Evolutionary conservation across 2,113 vertebrate species (phyloP), one percentile per base, ranked within the genome.

Genomic region (Eptatretus burgeri): DNA sequence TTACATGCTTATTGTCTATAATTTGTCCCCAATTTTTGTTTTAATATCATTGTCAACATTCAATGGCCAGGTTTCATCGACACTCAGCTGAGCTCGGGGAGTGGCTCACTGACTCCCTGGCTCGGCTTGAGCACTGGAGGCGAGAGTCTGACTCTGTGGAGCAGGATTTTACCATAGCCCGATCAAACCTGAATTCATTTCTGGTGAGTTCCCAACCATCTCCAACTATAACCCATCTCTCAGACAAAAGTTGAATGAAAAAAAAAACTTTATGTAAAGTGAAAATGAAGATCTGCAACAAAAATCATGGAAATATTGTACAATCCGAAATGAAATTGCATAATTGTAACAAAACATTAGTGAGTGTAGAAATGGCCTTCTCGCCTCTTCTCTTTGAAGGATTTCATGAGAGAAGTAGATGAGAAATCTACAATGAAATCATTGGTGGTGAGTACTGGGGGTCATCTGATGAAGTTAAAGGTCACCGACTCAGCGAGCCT

Each of bases 381-480:
- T 50, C 18, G 20, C 63, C 49, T 17, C 62, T 56, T 49, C 41
- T 64, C 14, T 64, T 13, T 2, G 27, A 49, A 95, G 89, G 70
- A 71, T 50, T 80, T 93, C 68, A 76, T 72, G 51, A 83, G 82
- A 70, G 83, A 84, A 67, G 63, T 78, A 41, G 80, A 81, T 69
- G 68, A 72, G 49, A 80, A 73, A 66, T 76, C 74, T 9, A 76
- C 74, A 2, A 72, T 84, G 68, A 91, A 83, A 69, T 75, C 76
- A 1, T 74, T 76, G 0, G 77, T 78, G 13, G 53, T 82, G 41
- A 75, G 73, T 62, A 69, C 76, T 1, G 83, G 80, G n/a, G 73
- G 74, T 56, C 82, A 80, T 65, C 78, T 96, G 66, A 70, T 82
- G 20, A 75, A 74, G 0, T 68, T 83, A 65, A 76, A 73, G n/a